Percentiles rank a stretch among this genome's conserved stretches.
Evolutionary conservation across 2,113 vertebrate species (phyloP).

Genomic region (Ophthalmolycus amberensis): DNA sequence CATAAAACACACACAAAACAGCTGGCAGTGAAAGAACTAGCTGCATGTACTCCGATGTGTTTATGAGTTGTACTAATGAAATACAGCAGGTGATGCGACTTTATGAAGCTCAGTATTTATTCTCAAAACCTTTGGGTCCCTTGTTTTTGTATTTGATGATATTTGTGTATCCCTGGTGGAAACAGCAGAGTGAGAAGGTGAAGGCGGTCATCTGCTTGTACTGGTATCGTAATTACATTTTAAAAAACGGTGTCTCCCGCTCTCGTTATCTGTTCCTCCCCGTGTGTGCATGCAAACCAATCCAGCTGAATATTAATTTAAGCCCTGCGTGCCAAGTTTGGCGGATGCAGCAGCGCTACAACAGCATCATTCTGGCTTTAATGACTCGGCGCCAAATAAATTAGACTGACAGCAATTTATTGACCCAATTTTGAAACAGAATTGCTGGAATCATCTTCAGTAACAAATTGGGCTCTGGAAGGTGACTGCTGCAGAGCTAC

Average conservation of each 20-base stretch:
- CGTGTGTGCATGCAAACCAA: conserved; percentile 25
- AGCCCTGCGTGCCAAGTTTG: conserved; percentile 54
- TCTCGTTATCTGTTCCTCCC: conserved; percentile 38
- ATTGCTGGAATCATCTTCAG: conserved; percentile 65
- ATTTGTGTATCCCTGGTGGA: conserved; percentile 18
- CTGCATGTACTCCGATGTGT: conserved; percentile 27
- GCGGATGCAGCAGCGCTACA: conserved; percentile 49
- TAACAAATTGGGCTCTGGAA: conserved; percentile 54
- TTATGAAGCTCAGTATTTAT: conserved; percentile 46
- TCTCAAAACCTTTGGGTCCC: conserved; percentile 26
- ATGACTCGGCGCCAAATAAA: conserved; percentile 73
- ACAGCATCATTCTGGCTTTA: conserved; percentile 61
- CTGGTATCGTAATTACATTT: conserved; percentile 22
- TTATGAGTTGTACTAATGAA: conserved; percentile 61
- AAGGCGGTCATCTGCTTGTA: conserved; percentile 47
- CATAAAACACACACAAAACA: conserved; percentile 34
- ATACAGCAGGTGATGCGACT: conserved; percentile 44
- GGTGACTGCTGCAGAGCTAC: conserved; percentile 47
- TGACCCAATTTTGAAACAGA: conserved; percentile 73
- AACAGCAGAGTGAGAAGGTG: conserved; percentile 51
- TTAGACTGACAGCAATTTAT: conserved; percentile 74
- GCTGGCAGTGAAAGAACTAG: conserved; percentile 35
- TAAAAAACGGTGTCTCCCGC: conserved; percentile 39
- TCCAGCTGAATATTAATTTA: conserved; percentile 67
- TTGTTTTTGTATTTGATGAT: neutral